Evolutionary conservation across 1,140 invertebrate species (phyloP).

Genomic region (Neodiprion pinetum): DNA sequence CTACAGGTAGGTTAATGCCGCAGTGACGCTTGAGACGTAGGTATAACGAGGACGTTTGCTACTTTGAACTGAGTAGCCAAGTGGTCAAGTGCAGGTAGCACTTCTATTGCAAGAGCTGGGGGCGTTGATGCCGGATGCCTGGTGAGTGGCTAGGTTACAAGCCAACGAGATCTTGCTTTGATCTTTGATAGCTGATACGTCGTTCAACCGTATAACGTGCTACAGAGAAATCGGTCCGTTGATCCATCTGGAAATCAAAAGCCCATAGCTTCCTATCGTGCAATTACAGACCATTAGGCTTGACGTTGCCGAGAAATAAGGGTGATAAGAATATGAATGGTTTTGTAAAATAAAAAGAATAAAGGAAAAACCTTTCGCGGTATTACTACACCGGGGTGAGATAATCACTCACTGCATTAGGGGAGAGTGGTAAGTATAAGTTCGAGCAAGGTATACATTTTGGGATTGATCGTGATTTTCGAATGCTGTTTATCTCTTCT

Average conservation of each 20-base stretch:
- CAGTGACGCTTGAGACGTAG: not conserved
- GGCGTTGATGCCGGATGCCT: not conserved
- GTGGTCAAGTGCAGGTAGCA: not conserved
- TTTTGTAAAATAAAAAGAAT: no score
- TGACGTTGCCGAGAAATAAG: not conserved
- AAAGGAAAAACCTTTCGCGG: no score
- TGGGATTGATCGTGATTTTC: no score
- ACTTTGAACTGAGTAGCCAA: not conserved
- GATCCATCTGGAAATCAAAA: not conserved
- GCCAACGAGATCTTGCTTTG: slow-evolving; percentile 1
- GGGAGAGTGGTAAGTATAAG: no score
- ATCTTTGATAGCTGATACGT: not conserved
- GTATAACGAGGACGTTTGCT: not conserved
- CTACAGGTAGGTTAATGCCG: not conserved
- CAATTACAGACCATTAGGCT: not conserved
- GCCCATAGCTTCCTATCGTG: not conserved
- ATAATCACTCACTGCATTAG: no score
- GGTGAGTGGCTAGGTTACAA: not conserved
- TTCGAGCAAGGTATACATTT: no score
- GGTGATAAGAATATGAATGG: not conserved
- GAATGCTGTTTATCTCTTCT: no score
- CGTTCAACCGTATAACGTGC: not conserved
- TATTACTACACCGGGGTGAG: no score
- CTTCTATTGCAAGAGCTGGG: not conserved
- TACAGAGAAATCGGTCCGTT: not conserved